These are phyloP conservation scores for Progne subis DNA, from an alignment of 2,113 vertebrate species.

Conservation along the genomic window DNA sequence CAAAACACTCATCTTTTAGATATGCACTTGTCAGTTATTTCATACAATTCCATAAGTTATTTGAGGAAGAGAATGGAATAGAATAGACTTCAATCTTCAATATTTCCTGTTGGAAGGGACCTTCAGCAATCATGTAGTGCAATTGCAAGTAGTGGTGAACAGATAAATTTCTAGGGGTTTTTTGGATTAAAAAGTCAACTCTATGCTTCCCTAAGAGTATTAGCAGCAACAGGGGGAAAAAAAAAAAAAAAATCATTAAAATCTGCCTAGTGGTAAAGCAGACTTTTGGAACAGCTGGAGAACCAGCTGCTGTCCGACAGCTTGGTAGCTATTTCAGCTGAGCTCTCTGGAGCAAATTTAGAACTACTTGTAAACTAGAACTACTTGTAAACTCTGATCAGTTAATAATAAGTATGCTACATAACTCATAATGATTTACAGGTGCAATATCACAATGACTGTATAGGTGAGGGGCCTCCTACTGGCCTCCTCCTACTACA, in stretches of 20 bases:
- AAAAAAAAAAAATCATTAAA: not conserved
- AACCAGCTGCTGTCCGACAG: not conserved
- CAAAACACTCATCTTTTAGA: not conserved
- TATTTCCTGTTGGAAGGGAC: not conserved
- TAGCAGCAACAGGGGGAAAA: not conserved
- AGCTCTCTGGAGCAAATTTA: not conserved
- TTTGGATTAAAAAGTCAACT: not conserved
- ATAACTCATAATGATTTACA: not conserved
- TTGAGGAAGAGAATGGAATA: not conserved
- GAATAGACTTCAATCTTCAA: no score
- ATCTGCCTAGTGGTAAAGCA: not conserved
- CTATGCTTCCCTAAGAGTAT: not conserved
- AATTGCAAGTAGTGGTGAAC: not conserved
- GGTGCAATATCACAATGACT: not conserved
- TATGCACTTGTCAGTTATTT: not conserved
- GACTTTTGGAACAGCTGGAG: not conserved
- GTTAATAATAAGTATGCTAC: not conserved
- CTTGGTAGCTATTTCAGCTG: not conserved
- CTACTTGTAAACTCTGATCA: not conserved
- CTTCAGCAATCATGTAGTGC: not conserved
- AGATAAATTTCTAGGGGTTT: fast-evolving
- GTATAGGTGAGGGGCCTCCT: not conserved
- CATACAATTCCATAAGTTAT: not conserved
- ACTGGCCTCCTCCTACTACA: not conserved
- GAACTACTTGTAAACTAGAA: not conserved